These are phyloP conservation scores for Malacosoma neustria DNA, from an alignment of 2,888 invertebrate genomes.

Conservation along the genomic window DNA sequence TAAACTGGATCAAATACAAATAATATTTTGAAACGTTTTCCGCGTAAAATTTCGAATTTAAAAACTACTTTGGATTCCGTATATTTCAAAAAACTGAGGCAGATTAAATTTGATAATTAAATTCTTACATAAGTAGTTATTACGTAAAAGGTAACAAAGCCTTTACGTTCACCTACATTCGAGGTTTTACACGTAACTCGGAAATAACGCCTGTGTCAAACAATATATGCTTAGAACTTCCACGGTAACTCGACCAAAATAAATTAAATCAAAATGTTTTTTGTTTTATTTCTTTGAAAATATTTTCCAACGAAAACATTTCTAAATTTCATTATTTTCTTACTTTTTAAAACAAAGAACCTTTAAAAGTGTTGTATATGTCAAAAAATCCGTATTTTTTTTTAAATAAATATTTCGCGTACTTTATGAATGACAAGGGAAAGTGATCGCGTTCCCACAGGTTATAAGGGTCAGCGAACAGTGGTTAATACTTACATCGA, in stretches of 20 bases:
- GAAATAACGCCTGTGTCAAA: background rate
- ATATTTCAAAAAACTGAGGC: too few relatives aligned
- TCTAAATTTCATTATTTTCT: too few relatives aligned
- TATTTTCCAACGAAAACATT: too few relatives aligned
- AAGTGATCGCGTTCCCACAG: background rate
- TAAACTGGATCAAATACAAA: background rate
- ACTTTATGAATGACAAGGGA: too few relatives aligned
- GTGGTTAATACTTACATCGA: conserved; percentile 4
- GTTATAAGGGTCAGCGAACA: background rate
- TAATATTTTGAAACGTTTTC: background rate
- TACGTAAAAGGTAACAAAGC: background rate
- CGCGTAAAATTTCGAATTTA: background rate
- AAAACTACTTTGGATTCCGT: too few relatives aligned
- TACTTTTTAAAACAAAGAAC: too few relatives aligned
- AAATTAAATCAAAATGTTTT: too few relatives aligned
- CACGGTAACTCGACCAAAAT: background rate
- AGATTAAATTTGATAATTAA: too few relatives aligned
- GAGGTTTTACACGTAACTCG: background rate
- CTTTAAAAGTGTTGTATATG: too few relatives aligned
- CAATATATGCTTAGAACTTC: background rate
- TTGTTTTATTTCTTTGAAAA: background rate
- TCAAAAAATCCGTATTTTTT: too few relatives aligned
- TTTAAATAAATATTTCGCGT: too few relatives aligned
- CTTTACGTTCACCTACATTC: background rate
- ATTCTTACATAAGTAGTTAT: background rate